Evolutionary conservation across 2,113 vertebrate species (phyloP), one percentile per base, ranked within the genome.

Genomic region (Lophius piscatorius): DNA sequence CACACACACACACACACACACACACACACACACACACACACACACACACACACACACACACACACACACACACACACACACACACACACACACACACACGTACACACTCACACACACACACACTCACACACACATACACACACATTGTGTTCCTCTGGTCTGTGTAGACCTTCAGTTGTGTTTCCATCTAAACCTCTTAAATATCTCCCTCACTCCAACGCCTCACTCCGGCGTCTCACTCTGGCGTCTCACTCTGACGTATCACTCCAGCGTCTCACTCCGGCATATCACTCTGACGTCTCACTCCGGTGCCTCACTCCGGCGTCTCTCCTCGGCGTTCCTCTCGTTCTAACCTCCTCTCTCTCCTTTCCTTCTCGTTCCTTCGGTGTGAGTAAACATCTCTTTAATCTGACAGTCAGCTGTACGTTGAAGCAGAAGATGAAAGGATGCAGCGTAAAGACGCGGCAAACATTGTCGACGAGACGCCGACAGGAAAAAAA

Each of bases 331-430:
- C 9, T 17, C 9, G 33, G 12, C 1, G 4, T 39, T 13, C 22
- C 21, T 60, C 8, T 22, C 21, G 0, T 9, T 34, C 14, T 42
- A 9, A 34, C 21, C 20, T 64, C 28, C 42, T 34, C 56, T 11
- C 24, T 16, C 23, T 38, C 17, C 20, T 13, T 26, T 46, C 1
- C 17, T 1, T 23, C 33, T 67, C 48, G 29, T 10, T n/a, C 31
- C 35, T 17, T 26, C n/a, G 18, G 6, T 59, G 40, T 61, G 65
- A 54, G 63, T 48, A 69, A 68, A 58, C 64, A 57, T 3, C 16
- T 35, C 26, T 23, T 62, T 41, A 81, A 67, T 56, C 70, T 80
- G 28, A 66, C 63, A 74, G 70, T 74, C 36, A 17, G 34, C 60
- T 70, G 45, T 68, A 74, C 17, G 58, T 74, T 57, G 68, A 67